These are phyloP conservation scores for Choristoneura fumiferana DNA, from an alignment of 1,140 invertebrate species.

Conservation along the genomic window DNA sequence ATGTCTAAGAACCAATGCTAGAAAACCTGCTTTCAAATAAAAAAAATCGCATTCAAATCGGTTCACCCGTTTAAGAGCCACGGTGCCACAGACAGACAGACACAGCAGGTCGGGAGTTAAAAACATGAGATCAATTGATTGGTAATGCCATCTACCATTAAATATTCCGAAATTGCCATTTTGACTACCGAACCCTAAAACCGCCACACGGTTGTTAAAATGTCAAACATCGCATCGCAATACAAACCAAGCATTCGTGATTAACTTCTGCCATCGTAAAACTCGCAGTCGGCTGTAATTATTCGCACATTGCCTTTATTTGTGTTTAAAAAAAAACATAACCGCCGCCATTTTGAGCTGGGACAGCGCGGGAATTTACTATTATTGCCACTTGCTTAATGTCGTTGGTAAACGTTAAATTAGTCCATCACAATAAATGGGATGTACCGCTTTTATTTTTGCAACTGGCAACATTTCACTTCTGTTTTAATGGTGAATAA, in stretches of 20 bases:
- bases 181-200: too few species aligned
- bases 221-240: too few species aligned
- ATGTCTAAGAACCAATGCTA: too few species aligned
- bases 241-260: background rate
- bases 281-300: slow-evolving; percentile 1
- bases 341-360: background rate
- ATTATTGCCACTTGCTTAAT: slow-evolving; percentile 19
- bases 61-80: too few species aligned
- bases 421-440: slow-evolving; percentile 16
- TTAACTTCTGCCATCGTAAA: slow-evolving; percentile 10
- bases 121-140: too few species aligned
- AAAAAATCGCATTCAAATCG: too few species aligned
- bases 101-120: too few species aligned
- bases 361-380: slow-evolving; percentile 5
- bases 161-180: too few species aligned
- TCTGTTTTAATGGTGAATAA: slow-evolving; percentile 8
- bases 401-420: slow-evolving; percentile 15
- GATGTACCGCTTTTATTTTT: slow-evolving; percentile 5
- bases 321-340: slow-evolving; percentile 6
- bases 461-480: slow-evolving; percentile 3
- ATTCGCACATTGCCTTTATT: slow-evolving; percentile 14
- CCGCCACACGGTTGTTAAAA: too few species aligned
- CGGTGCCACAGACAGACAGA: too few species aligned
- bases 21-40: too few species aligned
- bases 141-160: too few species aligned